Evolutionary conservation across 2,797 vertebrate species (phyloP), one percentile per base, ranked within the genome.

Genomic region (Malurus splendens): DNA sequence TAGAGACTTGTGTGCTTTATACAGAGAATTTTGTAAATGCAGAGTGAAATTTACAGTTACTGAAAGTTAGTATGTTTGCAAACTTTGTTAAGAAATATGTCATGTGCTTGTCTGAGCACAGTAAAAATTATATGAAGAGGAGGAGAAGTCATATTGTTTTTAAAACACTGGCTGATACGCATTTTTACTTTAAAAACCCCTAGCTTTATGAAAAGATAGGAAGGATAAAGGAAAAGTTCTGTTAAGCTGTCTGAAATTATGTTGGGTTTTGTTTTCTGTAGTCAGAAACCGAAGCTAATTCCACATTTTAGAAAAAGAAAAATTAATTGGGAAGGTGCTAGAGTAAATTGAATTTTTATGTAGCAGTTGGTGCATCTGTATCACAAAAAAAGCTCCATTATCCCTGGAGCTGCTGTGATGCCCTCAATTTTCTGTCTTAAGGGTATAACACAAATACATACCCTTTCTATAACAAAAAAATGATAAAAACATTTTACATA

Each of bases 301-400:
- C 44, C 54, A 38, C n/a, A 59, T 68, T 30, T 67, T 77, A 72
- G 68, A 65, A 85, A 94, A 71, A 73, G 25, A 66, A 76, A 90
- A 94, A 75, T 28, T 89, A 86, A 73, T 93, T 93, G 60, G 50
- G 28, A 93, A 90, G 90, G 30, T 67, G 59, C 54, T 92, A 60
- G 42, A 94, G 51, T 30, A 92, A 87, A 79, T 93, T 93, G 16
- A 39, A 23, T 67, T 85, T 90, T 93, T 79, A 32, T 50, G 18
- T 57, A 39, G 52, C 81, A 92, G 82, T 93, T 93, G 76, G 66
- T 82, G 80, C 12, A 85, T 61, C 59, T 77, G 3, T 86, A 68
- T 89, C 86, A 93, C 83, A 85, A 65, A 90, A 79, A 64, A 87
- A 78, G 66, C 7, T 1, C 48, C 93, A 19, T 82, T 74, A 86